phyloP scores from a whole-genome alignment of 2,888 invertebrate species.

The Diadegma fenestrale region DNA sequence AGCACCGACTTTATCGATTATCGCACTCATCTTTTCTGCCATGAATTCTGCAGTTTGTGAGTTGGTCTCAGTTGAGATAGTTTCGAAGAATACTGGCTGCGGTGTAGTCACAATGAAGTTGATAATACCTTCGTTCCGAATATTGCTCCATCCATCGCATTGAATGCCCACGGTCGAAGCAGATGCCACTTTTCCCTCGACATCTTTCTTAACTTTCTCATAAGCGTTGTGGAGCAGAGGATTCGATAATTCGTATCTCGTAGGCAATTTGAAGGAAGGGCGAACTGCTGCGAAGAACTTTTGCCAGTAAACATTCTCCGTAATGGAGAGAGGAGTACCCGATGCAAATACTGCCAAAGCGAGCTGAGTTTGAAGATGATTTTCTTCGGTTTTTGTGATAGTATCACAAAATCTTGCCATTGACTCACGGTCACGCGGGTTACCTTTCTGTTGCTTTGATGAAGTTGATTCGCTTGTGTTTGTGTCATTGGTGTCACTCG shows the following conservation, averaged over 20 bases:
- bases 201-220: slow-evolving; percentile 5
- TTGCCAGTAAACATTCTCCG: slow-evolving; percentile 1
- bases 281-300: slow-evolving; percentile 12
- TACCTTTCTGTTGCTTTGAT: no score
- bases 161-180: slow-evolving; percentile 27
- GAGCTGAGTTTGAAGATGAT: no score
- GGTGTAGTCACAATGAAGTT: slow-evolving; percentile 71
- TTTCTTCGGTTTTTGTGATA: no score
- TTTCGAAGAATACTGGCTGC: slow-evolving; percentile 66
- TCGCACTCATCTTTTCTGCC: slow-evolving; percentile 46
- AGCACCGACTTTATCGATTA: slow-evolving; percentile 59
- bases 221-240: neutral
- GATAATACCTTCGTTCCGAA: slow-evolving; percentile 67
- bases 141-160: slow-evolving; percentile 67
- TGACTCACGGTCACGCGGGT: no score
- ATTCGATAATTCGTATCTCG: slow-evolving; percentile 11
- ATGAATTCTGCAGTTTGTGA: slow-evolving; percentile 65
- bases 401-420: no score
- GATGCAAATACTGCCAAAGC: slow-evolving; percentile 2
- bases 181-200: slow-evolving; percentile 8
- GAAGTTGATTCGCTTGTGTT: no score
- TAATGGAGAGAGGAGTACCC: slow-evolving; percentile 3
- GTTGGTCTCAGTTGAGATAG: slow-evolving; percentile 54
- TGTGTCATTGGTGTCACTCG: no score
- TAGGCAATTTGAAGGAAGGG: neutral